Base-by-base conservation (phyloP, 2,797 vertebrate genomes). In the Aeoliscus strigatus region DNA sequence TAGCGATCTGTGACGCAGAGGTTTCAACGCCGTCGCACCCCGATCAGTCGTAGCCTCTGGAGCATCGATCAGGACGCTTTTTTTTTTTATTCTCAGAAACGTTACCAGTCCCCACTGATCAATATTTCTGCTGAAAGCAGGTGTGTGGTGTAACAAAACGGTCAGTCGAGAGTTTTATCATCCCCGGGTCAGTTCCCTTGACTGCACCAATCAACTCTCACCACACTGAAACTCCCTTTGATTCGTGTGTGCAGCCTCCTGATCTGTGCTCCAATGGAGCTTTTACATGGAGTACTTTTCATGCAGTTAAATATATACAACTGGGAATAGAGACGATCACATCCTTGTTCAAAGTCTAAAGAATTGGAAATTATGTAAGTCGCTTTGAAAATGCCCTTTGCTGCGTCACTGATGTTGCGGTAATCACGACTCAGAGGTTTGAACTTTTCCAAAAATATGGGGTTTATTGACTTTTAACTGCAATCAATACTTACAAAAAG, bases 401-500 rank as follows among this genome's bases (percentile, higher is more conserved):
- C n/a, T n/a, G n/a, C n/a, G n/a, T n/a, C n/a, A n/a, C n/a, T n/a
- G n/a, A n/a, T n/a, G n/a, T n/a, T n/a, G n/a, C n/a, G n/a, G n/a
- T n/a, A n/a, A n/a, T n/a, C n/a, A n/a, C n/a, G n/a, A n/a, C n/a
- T n/a, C n/a, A n/a, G n/a, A n/a, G n/a, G n/a, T n/a, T n/a, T n/a
- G n/a, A n/a, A n/a, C n/a, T n/a, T n/a, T n/a, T n/a, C n/a, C n/a
- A 81, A 88, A 42, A 55, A 51, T 30, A 55, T 16, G 42, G 11
- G 8, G 35, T 66, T 61, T 60, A 66, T 61, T 66, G 17, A 26
- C 83, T 42, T 48, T 54, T 42, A 55, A 66, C 36, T 42, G 46
- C 28, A 42, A 45, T 53, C 37, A 42, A 14, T 44, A 37, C 46
- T 47, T 84, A 89, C 87, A 90, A 89, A 90, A 84, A 81, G 80